Percentiles rank a stretch among this genome's conserved stretches.
Conservation (phyloP, 2,888 invertebrate genomes). For the Pteria penguin region DNA sequence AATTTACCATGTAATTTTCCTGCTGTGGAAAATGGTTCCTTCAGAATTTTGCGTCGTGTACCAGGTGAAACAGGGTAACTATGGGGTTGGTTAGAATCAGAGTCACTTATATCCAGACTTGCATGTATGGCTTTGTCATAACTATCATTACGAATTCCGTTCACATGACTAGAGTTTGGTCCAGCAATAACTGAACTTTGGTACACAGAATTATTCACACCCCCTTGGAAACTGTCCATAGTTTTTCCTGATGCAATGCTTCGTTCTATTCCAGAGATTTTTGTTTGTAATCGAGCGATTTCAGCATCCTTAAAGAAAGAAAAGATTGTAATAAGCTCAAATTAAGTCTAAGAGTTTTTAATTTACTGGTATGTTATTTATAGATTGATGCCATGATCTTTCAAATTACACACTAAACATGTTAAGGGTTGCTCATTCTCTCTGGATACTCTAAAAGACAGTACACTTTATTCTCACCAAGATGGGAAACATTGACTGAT, state of each 20-base stretch:
- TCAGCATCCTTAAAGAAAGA: conserved; percentile 52
- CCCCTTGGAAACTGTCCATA: conserved; percentile 45
- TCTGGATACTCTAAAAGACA: too few species aligned
- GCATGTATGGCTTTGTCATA: not conserved
- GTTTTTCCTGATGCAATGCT: conserved; percentile 52
- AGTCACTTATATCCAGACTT: conserved; percentile 2
- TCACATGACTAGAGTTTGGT: not conserved
- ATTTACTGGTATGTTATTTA: too few species aligned
- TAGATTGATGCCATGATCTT: too few species aligned
- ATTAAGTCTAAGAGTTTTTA: too few species aligned
- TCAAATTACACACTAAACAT: too few species aligned
- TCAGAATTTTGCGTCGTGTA: conserved; percentile 6
- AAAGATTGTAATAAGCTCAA: too few species aligned
- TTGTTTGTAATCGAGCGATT: conserved; percentile 67
- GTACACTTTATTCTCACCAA: too few species aligned
- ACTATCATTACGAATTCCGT: not conserved
- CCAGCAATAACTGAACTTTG: conserved; percentile 31
- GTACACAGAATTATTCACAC: conserved; percentile 29
- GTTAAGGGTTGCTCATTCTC: too few species aligned
- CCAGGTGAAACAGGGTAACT: conserved; percentile 20
- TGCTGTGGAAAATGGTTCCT: conserved; percentile 19
- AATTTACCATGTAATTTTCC: conserved; percentile 25
- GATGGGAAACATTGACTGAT: too few species aligned
- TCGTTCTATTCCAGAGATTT: conserved; percentile 66
- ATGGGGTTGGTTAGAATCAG: not conserved